Evolutionary conservation across 2,888 invertebrate genomes (phyloP).

Genomic region (Melieria crassipennis): DNA sequence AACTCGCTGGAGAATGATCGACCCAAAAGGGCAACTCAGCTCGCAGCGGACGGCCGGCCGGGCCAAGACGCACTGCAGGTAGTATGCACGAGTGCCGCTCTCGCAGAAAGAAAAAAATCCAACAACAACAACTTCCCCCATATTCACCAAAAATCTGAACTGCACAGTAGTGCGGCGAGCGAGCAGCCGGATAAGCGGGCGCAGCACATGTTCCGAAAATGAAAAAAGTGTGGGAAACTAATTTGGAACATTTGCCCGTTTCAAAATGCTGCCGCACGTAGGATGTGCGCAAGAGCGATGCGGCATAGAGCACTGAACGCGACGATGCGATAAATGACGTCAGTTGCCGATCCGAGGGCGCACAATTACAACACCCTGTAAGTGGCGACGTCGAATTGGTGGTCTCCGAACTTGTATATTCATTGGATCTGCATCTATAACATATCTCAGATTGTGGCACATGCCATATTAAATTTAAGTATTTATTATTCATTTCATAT

Average conservation of each 20-base stretch:
- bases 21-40: constrained; percentile 39
- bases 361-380: too few species aligned
- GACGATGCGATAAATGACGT: too few species aligned
- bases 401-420: too few species aligned
- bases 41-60: constrained; percentile 18
- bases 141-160: constrained; percentile 33
- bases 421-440: too few species aligned
- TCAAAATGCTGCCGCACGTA: too few species aligned
- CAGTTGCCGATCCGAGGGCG: too few species aligned
- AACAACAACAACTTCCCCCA: constrained; percentile 33
- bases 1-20: constrained; percentile 10
- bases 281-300: too few species aligned
- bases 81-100: constrained; percentile 25
- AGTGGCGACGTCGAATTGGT: too few species aligned
- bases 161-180: constrained; percentile 3
- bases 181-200: background rate
- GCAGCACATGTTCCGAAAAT: constrained; percentile 43
- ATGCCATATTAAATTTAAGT: too few species aligned
- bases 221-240: constrained; percentile 50
- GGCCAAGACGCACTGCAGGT: constrained; percentile 15
- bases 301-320: too few species aligned
- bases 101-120: constrained; percentile 24
- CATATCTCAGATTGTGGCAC: too few species aligned
- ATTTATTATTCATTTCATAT: too few species aligned
- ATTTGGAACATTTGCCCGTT: constrained; percentile 26